These are phyloP conservation scores for Emesis castigata DNA, from an alignment of 2,888 invertebrate genomes.

Conservation along the genomic window DNA sequence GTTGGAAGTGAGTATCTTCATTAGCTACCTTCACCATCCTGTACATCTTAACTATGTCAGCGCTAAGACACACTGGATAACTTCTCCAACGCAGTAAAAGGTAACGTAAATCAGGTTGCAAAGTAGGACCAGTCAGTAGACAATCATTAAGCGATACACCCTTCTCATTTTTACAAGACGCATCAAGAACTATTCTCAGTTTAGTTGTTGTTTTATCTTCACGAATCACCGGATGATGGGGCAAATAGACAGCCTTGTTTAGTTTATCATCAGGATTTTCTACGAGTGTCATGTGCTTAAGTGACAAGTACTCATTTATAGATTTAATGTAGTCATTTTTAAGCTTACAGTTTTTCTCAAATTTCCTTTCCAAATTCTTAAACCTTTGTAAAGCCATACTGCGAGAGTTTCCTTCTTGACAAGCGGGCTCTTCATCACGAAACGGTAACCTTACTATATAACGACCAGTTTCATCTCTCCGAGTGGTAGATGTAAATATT, in stretches of 20 bases:
- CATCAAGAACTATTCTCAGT: conserved; percentile 36
- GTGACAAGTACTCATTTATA: neutral
- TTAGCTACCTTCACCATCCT: conserved; percentile 40
- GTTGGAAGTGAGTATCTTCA: conserved; percentile 20
- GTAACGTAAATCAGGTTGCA: conserved; percentile 66
- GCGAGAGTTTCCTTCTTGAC: neutral
- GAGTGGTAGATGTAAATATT: conserved; percentile 23
- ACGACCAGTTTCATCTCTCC: conserved; percentile 39
- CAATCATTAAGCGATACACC: conserved; percentile 61
- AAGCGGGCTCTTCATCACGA: neutral
- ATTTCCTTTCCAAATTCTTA: neutral
- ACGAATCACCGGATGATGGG: conserved; percentile 10
- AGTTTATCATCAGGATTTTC: neutral
- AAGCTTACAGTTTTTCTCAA: neutral
- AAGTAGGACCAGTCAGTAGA: conserved; percentile 59
- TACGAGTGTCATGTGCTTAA: neutral
- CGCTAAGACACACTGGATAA: conserved; percentile 43
- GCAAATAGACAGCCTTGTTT: neutral
- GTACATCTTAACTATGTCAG: conserved; percentile 70
- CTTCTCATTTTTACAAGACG: conserved; percentile 43
- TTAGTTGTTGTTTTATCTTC: neutral
- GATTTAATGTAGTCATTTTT: neutral
- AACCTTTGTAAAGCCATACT: neutral
- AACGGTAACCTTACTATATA: conserved; percentile 43
- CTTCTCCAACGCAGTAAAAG: conserved; percentile 63